Conservation (phyloP, 2,888 invertebrate species). For the Cheilosia vulpina region DNA sequence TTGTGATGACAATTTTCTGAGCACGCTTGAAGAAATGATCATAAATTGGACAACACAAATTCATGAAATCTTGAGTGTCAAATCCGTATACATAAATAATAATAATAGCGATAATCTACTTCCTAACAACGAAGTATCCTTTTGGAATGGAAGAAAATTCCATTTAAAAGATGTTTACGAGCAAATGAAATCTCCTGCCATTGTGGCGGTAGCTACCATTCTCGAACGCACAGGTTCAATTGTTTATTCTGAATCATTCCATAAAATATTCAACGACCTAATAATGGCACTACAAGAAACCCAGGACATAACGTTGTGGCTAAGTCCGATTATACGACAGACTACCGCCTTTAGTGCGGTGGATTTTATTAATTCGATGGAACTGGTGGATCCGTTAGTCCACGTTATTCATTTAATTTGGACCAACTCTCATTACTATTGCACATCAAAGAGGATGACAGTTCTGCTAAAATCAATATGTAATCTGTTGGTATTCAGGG, state of each 20-base stretch:
- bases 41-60: constrained; percentile 95
- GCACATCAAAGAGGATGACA: constrained; percentile 87
- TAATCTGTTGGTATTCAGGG: constrained; percentile 92
- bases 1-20: constrained; percentile 82
- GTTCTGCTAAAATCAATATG: constrained; percentile 91
- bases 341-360: constrained; percentile 86
- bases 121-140: constrained; percentile 90
- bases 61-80: constrained; percentile 83
- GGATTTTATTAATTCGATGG: constrained; percentile 88
- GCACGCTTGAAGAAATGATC: constrained; percentile 92
- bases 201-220: constrained; percentile 92
- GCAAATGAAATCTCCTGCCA: constrained; percentile 91
- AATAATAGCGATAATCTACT: constrained; percentile 82
- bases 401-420: constrained; percentile 94
- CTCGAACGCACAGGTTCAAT: constrained; percentile 90
- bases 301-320: constrained; percentile 91
- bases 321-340: constrained; percentile 88
- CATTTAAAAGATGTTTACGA: constrained; percentile 95
- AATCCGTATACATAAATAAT: constrained; percentile 67
- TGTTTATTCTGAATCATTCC: constrained; percentile 91
- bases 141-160: constrained; percentile 90
- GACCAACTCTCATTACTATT: constrained; percentile 92
- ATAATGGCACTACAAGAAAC: constrained; percentile 91
- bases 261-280: constrained; percentile 91
- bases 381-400: constrained; percentile 88